Conservation (phyloP, 2,113 vertebrate species). For the Gulo gulo region DNA sequence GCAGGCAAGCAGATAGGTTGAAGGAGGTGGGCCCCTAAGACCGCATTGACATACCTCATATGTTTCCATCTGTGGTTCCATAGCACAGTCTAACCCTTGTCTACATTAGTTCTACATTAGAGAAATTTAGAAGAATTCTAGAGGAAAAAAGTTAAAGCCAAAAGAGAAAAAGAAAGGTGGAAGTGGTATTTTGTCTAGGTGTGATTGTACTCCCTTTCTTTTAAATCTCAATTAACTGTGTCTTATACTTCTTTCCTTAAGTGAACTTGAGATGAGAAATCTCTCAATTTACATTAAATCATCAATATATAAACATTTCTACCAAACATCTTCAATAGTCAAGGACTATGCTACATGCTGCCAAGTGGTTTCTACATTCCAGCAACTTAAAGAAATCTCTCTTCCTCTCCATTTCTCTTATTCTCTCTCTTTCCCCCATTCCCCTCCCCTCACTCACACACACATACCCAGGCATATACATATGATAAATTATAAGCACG, state of each 20-base stretch:
- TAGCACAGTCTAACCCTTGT: background rate
- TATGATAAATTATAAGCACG: background rate
- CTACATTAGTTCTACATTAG: background rate
- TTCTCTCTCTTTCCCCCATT: accelerated
- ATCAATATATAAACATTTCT: background rate
- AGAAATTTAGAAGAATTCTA: background rate
- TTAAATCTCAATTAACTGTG: background rate
- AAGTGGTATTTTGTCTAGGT: background rate
- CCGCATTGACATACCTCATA: background rate
- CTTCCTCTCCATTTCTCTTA: background rate
- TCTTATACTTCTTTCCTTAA: background rate
- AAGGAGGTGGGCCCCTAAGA: background rate
- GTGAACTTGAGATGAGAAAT: background rate
- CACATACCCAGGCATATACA: background rate
- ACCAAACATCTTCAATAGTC: background rate
- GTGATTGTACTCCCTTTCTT: background rate
- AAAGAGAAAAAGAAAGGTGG: background rate
- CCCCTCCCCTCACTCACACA: background rate
- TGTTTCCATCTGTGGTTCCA: background rate
- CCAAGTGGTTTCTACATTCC: background rate
- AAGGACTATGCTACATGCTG: background rate
- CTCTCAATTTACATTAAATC: background rate
- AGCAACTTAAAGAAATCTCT: background rate
- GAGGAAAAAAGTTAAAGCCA: background rate
- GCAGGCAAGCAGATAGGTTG: background rate